phyloP scores from a whole-genome alignment of 2,888 invertebrate genomes.

The Caenorhabditis virilis region DNA sequence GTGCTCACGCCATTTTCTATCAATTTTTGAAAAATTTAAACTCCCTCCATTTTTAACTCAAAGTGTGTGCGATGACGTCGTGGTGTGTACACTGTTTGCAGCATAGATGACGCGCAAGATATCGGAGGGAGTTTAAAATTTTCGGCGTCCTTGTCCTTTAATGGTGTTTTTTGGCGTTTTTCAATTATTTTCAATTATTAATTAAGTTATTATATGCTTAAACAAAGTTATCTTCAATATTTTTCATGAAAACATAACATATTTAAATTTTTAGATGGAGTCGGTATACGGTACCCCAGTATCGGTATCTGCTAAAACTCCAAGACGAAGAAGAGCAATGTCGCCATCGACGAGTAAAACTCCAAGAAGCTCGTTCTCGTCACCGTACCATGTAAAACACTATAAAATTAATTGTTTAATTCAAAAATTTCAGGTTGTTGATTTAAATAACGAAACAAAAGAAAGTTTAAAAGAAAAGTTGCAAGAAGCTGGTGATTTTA shows the following conservation, averaged over 20 bases:
- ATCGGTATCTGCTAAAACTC: constrained; percentile 8
- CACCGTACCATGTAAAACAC: constrained; percentile 8
- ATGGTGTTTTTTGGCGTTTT: not conserved
- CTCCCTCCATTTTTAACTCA: no score
- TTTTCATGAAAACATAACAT: no score
- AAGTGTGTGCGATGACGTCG: not conserved
- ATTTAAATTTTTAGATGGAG: no score
- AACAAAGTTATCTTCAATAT: no score
- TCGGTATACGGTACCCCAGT: constrained; percentile 1
- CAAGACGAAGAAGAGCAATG: constrained; percentile 17
- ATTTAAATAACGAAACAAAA: not conserved
- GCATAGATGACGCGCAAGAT: not conserved
- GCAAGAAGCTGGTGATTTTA: not conserved
- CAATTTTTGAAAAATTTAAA: no score
- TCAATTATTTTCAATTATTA: not conserved
- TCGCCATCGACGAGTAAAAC: constrained; percentile 7
- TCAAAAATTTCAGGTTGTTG: constrained; percentile 14
- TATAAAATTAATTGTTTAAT: not conserved
- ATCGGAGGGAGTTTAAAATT: not conserved
- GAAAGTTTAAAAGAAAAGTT: constrained; percentile 1
- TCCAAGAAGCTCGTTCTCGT: constrained; percentile 6
- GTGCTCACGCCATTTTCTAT: no score
- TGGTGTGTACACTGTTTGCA: not conserved
- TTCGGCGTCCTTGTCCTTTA: no score
- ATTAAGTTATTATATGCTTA: no score